These are phyloP conservation scores for Tenrec ecaudatus DNA, from an alignment of 2,113 vertebrate species.

Conservation along the genomic window DNA sequence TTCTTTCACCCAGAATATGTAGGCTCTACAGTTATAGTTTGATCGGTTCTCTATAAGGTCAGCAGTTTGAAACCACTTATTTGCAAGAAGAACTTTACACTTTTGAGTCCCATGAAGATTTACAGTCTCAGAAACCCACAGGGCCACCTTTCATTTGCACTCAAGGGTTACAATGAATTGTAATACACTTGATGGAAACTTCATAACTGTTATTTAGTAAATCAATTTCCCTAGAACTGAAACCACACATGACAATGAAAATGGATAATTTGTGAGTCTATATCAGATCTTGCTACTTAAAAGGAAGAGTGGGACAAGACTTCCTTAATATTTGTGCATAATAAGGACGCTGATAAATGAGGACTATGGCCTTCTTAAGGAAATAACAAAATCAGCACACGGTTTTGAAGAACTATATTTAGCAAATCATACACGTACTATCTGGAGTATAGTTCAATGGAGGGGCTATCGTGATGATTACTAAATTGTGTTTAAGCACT, in stretches of 20 bases:
- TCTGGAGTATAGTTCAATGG: neutral
- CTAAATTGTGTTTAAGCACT: neutral
- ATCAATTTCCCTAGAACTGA: neutral
- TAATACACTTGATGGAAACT: too few relatives aligned
- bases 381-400: neutral
- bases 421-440: neutral
- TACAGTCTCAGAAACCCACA: too few relatives aligned
- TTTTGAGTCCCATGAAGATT: too few relatives aligned
- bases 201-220: neutral
- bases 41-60: too few relatives aligned
- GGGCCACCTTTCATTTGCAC: too few relatives aligned
- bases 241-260: constrained; percentile 35
- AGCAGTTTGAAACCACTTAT: too few relatives aligned
- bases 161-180: too few relatives aligned
- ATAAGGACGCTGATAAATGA: neutral
- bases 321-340: neutral
- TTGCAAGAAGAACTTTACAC: too few relatives aligned
- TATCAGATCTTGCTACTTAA: neutral
- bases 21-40: too few relatives aligned
- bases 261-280: neutral
- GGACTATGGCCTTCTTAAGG: neutral
- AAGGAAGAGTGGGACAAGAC: neutral
- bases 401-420: neutral
- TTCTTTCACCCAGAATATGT: neutral
- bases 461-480: neutral